Base-by-base conservation (phyloP, 2,113 vertebrate genomes). In the Artemisiospiza belli region DNA sequence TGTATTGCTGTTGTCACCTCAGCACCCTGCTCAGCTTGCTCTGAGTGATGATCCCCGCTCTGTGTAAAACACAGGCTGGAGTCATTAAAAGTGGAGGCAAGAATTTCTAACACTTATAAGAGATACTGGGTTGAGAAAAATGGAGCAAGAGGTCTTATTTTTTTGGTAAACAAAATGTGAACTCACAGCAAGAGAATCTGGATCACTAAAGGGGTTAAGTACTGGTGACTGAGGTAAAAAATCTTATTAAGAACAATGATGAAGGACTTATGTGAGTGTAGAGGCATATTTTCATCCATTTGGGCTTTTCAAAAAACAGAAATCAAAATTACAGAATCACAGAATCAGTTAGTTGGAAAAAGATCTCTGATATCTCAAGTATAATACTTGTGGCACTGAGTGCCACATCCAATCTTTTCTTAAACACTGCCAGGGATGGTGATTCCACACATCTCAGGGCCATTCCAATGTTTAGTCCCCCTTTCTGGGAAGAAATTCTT, bases 1-100 rank as follows among this genome's bases (percentile, higher is more conserved):
- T 0, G 0, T 43, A 24, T 57, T 76, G 21, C 35, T 67, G 5
- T 85, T 75, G 15, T 67, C 20, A 44, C 8, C 10, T 49, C 30
- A 27, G 22, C 37, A 15, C 5, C 27, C 37, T 37, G 22, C 14
- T 35, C 8, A 28, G 9, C 33, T 46, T 70, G 22, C n/a, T 76
- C 46, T 37, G 9, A 31, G 11, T n/a, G 28, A 63, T 39, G 19
- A 22, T 69, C 30, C 19, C 24, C 52, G 37, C 19, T 70, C 31
- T 46, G 16, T n/a, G 9, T 6, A 70, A 77, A 80, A 59, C 33
- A 30, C 2, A 73, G 8, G 16, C 4, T 72, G 55, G n/a, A 83
- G 46, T 21, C 11, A 27, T 52, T 74, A 31, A 28, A 62, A 84
- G 15, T 31, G 28, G 39, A 73, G 14, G 6, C 30, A 19, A 12